Percentiles rank a stretch among this genome's conserved stretches.
Evolutionary conservation across 2,797 vertebrate species (phyloP).

Genomic region (Buceros bicornis): DNA sequence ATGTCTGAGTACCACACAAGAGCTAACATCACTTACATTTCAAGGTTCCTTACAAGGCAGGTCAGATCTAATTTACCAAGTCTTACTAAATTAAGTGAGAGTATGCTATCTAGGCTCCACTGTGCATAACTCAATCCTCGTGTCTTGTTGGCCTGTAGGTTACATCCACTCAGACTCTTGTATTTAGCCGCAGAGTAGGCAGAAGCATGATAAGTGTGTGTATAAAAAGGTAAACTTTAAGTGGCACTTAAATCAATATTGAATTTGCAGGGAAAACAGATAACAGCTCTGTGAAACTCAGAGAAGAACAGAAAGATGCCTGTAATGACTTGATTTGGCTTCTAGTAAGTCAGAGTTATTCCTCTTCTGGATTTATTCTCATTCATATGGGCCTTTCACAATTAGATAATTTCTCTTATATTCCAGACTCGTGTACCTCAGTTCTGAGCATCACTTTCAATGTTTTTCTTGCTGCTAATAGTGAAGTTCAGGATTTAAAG

Average conservation of each 20-base stretch:
- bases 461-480: not conserved
- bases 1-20: not conserved
- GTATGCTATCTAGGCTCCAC: not conserved
- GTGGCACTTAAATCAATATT: not conserved
- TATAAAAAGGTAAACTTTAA: not conserved
- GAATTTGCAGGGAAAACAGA: not conserved
- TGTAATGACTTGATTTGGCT: not conserved
- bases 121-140: not conserved
- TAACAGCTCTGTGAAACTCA: not conserved
- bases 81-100: not conserved
- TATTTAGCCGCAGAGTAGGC: not conserved
- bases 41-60: not conserved
- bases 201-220: not conserved
- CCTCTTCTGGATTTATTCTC: not conserved
- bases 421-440: not conserved
- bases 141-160: not conserved
- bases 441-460: not conserved
- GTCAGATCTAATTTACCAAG: not conserved
- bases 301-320: not conserved
- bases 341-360: not conserved
- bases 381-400: not conserved
- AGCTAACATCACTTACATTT: not conserved
- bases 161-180: not conserved
- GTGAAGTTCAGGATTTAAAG: not conserved
- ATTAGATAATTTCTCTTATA: not conserved